Conservation (phyloP, 2,113 vertebrate genomes). For the Muscicapa adusta region DNA sequence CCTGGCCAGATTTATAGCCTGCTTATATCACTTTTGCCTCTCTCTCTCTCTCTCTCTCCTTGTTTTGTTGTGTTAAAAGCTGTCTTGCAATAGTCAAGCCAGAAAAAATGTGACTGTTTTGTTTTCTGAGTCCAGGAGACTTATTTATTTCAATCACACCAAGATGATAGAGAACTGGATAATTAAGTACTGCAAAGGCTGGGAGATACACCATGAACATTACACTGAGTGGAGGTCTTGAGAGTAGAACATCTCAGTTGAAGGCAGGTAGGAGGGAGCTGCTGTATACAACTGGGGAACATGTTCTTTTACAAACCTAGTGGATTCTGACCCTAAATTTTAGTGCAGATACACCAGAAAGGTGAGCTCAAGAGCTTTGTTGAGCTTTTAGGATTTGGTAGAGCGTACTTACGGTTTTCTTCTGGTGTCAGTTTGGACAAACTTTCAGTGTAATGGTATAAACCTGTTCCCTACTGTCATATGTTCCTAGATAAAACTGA, state of each 20-base stretch:
- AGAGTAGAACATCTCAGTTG: background rate
- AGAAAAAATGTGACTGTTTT: background rate
- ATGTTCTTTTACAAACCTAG: background rate
- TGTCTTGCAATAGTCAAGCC: background rate
- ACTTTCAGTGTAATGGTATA: background rate
- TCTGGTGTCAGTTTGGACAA: background rate
- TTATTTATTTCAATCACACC: background rate
- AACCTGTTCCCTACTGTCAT: background rate
- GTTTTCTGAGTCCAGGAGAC: background rate
- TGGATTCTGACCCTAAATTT: background rate
- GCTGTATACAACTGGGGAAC: background rate
- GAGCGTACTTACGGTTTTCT: background rate
- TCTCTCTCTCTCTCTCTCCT: fast-evolving
- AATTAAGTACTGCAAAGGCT: background rate
- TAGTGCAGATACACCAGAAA: background rate
- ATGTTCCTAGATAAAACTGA: background rate
- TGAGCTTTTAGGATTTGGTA: background rate
- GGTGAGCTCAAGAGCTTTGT: background rate
- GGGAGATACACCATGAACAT: fast-evolving
- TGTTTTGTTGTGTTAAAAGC: background rate
- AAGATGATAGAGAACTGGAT: background rate
- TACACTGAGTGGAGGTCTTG: background rate
- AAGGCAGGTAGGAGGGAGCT: background rate
- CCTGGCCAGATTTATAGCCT: background rate
- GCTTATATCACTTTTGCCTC: background rate